Percentiles rank a stretch among this genome's conserved stretches.
phyloP scores from a whole-genome alignment of 2,888 invertebrate genomes.

The Harmothoe impar region DNA sequence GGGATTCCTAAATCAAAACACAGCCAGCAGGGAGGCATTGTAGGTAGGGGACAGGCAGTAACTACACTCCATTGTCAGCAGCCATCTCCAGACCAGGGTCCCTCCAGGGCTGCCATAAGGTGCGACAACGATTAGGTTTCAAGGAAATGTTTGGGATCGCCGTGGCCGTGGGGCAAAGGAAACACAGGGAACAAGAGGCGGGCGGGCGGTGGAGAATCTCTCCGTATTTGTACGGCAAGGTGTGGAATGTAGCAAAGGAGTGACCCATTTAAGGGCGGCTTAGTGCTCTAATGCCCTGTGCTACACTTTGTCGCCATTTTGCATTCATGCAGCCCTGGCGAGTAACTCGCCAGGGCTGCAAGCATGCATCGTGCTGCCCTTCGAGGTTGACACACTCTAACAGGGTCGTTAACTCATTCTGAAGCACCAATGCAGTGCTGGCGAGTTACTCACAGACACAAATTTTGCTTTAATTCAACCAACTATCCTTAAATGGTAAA shows the following conservation, averaged over 20 bases:
- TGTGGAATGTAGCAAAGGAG: constrained; percentile 35
- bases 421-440: too few relatives aligned
- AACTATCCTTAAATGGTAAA: too few relatives aligned
- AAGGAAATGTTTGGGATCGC: constrained; percentile 22
- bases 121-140: constrained; percentile 40
- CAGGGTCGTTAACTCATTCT: too few relatives aligned
- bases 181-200: constrained; percentile 15
- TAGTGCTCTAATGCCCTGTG: too few relatives aligned
- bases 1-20: constrained; percentile 24
- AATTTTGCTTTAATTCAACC: too few relatives aligned
- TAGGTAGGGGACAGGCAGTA: neutral
- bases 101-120: neutral
- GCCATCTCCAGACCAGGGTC: neutral
- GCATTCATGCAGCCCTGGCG: too few relatives aligned
- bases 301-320: too few relatives aligned
- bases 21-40: neutral
- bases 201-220: neutral
- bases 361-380: too few relatives aligned
- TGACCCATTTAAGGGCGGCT: neutral
- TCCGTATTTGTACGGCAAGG: neutral
- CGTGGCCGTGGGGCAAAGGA: constrained; percentile 26
- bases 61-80: constrained; percentile 1
- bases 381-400: too few relatives aligned
- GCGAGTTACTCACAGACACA: too few relatives aligned
- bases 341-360: too few relatives aligned